phyloP scores from a whole-genome alignment of 2,797 vertebrate species.

The Vespertilio murinus region DNA sequence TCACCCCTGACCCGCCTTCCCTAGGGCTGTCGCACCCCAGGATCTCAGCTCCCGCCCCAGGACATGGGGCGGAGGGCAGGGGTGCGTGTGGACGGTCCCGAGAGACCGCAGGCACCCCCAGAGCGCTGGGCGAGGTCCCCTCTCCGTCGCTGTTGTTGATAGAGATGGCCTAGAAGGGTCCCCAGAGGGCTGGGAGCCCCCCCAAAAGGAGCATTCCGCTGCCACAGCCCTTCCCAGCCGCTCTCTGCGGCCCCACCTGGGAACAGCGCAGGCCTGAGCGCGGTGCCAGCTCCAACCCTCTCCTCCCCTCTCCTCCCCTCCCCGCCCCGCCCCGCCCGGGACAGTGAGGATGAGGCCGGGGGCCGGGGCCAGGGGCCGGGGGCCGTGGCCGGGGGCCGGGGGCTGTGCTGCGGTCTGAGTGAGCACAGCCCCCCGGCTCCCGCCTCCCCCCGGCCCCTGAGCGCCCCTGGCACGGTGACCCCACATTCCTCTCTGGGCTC shows the following conservation, averaged over 20 bases:
- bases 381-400: too few species aligned
- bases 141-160: fast-evolving
- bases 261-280: background rate
- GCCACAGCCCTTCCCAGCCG: background rate
- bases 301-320: too few species aligned
- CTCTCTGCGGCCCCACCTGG: fast-evolving
- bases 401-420: background rate
- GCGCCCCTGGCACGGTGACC: slow-evolving; percentile 31
- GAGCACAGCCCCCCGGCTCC: background rate
- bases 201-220: background rate
- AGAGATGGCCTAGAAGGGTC: background rate
- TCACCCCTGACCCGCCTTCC: background rate
- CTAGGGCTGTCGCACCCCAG: background rate
- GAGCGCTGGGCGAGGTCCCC: fast-evolving
- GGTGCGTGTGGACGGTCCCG: background rate
- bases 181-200: background rate
- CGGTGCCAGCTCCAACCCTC: background rate
- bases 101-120: background rate
- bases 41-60: background rate
- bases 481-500: slow-evolving; percentile 47
- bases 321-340: background rate
- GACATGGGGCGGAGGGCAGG: background rate
- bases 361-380: too few species aligned
- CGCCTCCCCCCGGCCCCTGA: background rate
- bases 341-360: background rate